phyloP scores from a whole-genome alignment of 2,888 invertebrate species.

The Diadromus collaris region DNA sequence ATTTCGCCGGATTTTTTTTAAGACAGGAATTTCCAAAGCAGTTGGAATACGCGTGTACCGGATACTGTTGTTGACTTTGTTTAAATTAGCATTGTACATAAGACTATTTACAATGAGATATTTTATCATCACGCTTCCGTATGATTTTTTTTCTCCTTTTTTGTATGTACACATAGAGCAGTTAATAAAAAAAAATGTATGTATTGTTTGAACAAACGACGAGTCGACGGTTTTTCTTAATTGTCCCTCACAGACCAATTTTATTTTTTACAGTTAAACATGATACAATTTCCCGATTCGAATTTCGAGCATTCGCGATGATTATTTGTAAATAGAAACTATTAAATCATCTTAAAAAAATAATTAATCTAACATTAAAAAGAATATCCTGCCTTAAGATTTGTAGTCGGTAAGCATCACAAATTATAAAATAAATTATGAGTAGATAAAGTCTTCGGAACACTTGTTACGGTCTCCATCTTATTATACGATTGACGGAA shows the following conservation, averaged over 20 bases:
- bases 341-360: constrained; percentile 57
- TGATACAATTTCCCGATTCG: constrained; percentile 47
- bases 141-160: constrained; percentile 31
- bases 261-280: constrained; percentile 57
- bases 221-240: background rate
- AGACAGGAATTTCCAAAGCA: constrained; percentile 39
- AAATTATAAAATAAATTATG: constrained; percentile 55
- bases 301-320: constrained; percentile 21
- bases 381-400: constrained; percentile 55
- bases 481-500: constrained; percentile 19
- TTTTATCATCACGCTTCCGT: constrained; percentile 58
- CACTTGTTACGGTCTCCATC: constrained; percentile 17
- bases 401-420: constrained; percentile 54
- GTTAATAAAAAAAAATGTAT: constrained; percentile 52
- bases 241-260: constrained; percentile 38
- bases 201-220: constrained; percentile 52
- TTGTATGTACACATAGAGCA: constrained; percentile 45
- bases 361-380: constrained; percentile 49
- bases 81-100: constrained; percentile 59
- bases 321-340: constrained; percentile 49
- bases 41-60: constrained; percentile 34
- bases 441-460: constrained; percentile 30
- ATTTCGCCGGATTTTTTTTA: constrained; percentile 38
- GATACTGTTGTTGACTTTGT: constrained; percentile 42
- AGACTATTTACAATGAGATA: constrained; percentile 53